These are phyloP conservation scores for Aplysina aerophoba DNA, from an alignment of 37 sponge, comb jelly and placozoan genomes.

Conservation along the genomic window DNA sequence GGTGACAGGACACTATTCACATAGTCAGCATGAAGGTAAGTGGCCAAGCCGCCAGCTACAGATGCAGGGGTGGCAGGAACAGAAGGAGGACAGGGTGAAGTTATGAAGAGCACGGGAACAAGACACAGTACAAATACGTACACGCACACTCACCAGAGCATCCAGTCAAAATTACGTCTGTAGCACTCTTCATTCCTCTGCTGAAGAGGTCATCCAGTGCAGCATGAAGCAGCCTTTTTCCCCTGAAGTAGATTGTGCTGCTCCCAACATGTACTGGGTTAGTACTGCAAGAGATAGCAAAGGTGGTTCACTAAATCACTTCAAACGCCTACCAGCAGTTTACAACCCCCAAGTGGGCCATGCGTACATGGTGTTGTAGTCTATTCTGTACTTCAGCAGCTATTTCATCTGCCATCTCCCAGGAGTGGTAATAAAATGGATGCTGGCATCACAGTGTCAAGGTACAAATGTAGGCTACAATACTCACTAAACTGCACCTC, in stretches of 20 bases:
- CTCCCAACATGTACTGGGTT: conserved; percentile 35
- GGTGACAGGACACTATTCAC: conserved; percentile 41
- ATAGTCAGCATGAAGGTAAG: conserved; percentile 77
- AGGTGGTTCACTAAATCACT: not conserved
- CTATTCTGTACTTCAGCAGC: no score
- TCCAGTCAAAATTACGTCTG: conserved; percentile 78
- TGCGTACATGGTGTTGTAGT: no score
- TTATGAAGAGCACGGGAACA: not conserved
- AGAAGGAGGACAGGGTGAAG: not conserved
- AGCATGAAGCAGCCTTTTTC: conserved; percentile 37
- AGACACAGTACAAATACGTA: not conserved
- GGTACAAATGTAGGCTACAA: no score
- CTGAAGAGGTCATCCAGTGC: not conserved
- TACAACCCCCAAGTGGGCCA: not conserved
- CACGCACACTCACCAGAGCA: conserved; percentile 68
- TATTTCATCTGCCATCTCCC: no score
- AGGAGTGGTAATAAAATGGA: no score
- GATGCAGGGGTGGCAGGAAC: not conserved
- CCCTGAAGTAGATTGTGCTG: conserved; percentile 50
- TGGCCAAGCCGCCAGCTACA: conserved; percentile 85
- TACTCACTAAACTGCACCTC: no score
- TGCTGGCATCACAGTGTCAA: no score
- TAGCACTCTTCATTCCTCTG: conserved; percentile 58
- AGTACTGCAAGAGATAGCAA: conserved; percentile 19
- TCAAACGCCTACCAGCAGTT: not conserved